Base-by-base conservation (phyloP, 2,113 vertebrate genomes). In the Motacilla alba region DNA sequence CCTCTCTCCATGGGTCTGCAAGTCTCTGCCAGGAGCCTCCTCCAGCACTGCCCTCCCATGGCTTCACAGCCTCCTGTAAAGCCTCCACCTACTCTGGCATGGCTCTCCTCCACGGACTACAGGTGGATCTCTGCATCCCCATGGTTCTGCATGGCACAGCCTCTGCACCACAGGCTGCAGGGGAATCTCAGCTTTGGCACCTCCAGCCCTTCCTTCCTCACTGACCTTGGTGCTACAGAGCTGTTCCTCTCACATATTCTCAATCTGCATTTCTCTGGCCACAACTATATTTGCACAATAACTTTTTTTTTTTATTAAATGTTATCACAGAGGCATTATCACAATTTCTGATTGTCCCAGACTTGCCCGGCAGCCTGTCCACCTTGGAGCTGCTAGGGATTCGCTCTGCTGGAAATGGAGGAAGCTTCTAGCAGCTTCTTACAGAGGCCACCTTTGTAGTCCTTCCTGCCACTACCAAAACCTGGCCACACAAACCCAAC, bases 151-250 rank as follows among this genome's bases (percentile, higher is more conserved):
- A 11, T 21, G 33, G 5, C 46, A 18, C 47, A 46, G 17, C 33
- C 3, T 18, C 35, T 33, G 28, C 41, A 28, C 39, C 81, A 10
- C 0, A 0, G 41, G 49, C 69, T 55, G 39, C 49, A 47, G n/a
- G 49, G 22, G 18, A 18, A 46, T 55, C 23, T 43, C 69, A 47
- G 28, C 18, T 47, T 28, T 39, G 15, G 7, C 6, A 22, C 23
- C 41, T 74, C n/a, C 49, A 74, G 11, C 15, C 23, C 21, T 9
- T 39, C 18, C 19, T 39, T 47, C 28, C 44, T 33, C 50, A 41
- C n/a, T n/a, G 28, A 41, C n/a, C 19, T 28, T 66, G 15, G 5
- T 74, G 18, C 41, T 64, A 19, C 41, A 74, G 28, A 20, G 19
- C 7, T 55, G 28, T 12, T 74, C 28, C 23, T 37, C 6, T 56